These are phyloP conservation scores for Drosophila tani DNA, from an alignment of 1,140 invertebrate genomes.

Conservation along the genomic window DNA sequence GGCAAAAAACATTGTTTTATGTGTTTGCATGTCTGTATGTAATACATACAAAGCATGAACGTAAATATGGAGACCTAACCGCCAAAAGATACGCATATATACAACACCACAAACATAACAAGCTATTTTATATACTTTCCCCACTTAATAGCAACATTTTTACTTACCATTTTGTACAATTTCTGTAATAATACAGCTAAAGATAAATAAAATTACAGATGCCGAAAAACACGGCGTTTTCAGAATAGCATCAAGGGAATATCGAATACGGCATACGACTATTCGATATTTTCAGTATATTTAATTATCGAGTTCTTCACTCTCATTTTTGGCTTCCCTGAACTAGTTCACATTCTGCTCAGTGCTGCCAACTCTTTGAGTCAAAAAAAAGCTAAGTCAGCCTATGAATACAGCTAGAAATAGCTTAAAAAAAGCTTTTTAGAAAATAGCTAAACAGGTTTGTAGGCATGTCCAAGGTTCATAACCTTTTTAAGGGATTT, in stretches of 20 bases:
- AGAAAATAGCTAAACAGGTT: too few relatives aligned
- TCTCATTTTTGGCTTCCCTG: too few relatives aligned
- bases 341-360: too few relatives aligned
- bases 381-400: too few relatives aligned
- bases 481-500: too few relatives aligned
- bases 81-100: background rate
- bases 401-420: too few relatives aligned
- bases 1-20: slow-evolving; percentile 5
- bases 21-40: background rate
- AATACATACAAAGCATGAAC: background rate
- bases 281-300: background rate
- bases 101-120: background rate
- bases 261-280: background rate
- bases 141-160: background rate
- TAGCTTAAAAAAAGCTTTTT: too few relatives aligned
- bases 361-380: too few relatives aligned
- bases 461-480: too few relatives aligned
- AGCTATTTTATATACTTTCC: background rate
- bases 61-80: slow-evolving; percentile 8
- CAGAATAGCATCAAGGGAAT: slow-evolving; percentile 6
- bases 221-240: slow-evolving; percentile 35
- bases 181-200: slow-evolving; percentile 10
- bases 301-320: background rate
- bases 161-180: slow-evolving; percentile 25
- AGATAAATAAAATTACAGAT: slow-evolving; percentile 14